Conservation (phyloP, 2,797 vertebrate species). For the Selene dorsalis region DNA sequence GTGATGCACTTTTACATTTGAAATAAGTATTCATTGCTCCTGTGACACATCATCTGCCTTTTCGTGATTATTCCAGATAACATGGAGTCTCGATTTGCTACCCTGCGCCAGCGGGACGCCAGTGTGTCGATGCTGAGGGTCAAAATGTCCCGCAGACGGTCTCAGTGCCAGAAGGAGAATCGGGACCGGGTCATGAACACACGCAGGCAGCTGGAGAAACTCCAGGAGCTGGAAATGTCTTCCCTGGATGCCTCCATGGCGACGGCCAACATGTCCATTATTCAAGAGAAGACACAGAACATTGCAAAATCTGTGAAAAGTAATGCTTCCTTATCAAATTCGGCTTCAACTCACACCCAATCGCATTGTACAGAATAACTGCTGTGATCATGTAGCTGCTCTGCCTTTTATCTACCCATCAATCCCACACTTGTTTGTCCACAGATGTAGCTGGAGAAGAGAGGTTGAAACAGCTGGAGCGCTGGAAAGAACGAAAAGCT, state of each 20-base stretch:
- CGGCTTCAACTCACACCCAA: background rate
- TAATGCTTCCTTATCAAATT: slow-evolving; percentile 22
- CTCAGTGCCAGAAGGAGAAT: slow-evolving; percentile 91
- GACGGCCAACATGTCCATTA: slow-evolving; percentile 46
- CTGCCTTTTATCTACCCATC: background rate
- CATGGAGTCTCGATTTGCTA: slow-evolving; percentile 86
- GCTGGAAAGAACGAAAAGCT: slow-evolving; percentile 92
- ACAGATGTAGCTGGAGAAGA: slow-evolving; percentile 76
- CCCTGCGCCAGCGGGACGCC: slow-evolving; percentile 86
- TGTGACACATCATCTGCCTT: background rate
- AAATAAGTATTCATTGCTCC: background rate
- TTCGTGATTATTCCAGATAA: slow-evolving; percentile 24
- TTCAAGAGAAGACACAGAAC: slow-evolving; percentile 51
- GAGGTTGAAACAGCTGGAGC: slow-evolving; percentile 88
- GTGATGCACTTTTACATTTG: background rate
- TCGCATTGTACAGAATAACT: background rate
- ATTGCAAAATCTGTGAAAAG: slow-evolving; percentile 63
- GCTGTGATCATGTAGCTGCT: background rate
- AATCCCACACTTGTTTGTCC: background rate
- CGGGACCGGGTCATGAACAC: slow-evolving; percentile 85
- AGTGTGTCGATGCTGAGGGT: slow-evolving; percentile 89
- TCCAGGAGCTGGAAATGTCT: slow-evolving; percentile 75
- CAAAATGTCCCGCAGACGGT: slow-evolving; percentile 89
- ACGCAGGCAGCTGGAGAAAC: slow-evolving; percentile 86
- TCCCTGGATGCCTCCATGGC: slow-evolving; percentile 63